Percentiles rank a stretch among this genome's conserved stretches.
phyloP scores from a whole-genome alignment of 2,888 invertebrate species.

The Deilephila elpenor region DNA sequence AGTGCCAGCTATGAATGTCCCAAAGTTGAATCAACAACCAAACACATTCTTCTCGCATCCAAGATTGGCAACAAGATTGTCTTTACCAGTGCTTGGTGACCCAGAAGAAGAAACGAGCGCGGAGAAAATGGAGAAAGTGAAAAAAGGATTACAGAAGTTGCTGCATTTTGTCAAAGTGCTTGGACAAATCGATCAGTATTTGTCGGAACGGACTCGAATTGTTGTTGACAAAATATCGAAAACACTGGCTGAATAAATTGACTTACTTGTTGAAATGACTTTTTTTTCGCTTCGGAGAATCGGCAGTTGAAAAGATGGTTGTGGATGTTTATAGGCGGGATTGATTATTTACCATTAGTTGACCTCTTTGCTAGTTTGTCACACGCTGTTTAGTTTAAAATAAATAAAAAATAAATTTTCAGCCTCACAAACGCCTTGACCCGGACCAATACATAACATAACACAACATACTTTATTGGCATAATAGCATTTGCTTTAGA shows the following conservation, averaged over 20 bases:
- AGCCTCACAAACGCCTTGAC: no score
- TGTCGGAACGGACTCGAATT: conserved; percentile 74
- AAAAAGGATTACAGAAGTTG: conserved; percentile 77
- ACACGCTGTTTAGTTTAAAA: no score
- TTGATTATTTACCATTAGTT: no score
- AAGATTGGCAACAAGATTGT: conserved; percentile 59
- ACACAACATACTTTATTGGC: no score
- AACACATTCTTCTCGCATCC: conserved; percentile 52
- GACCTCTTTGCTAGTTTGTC: no score
- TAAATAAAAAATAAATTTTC: no score
- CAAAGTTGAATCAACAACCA: conserved; percentile 55
- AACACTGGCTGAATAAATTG: conserved; percentile 65
- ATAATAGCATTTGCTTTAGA: no score
- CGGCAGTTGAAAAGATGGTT: no score
- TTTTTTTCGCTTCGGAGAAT: background rate
- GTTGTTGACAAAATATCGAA: conserved; percentile 73
- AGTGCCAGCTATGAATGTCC: conserved; percentile 60
- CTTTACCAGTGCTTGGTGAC: conserved; percentile 51
- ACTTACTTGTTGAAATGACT: background rate
- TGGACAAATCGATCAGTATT: conserved; percentile 73
- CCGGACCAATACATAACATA: no score
- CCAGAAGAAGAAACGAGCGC: conserved; percentile 68
- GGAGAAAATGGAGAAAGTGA: conserved; percentile 73
- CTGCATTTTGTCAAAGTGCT: conserved; percentile 74
- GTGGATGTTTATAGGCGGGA: no score